Base-by-base conservation (phyloP, 2,888 invertebrate genomes). In the Diloba caeruleocephala region DNA sequence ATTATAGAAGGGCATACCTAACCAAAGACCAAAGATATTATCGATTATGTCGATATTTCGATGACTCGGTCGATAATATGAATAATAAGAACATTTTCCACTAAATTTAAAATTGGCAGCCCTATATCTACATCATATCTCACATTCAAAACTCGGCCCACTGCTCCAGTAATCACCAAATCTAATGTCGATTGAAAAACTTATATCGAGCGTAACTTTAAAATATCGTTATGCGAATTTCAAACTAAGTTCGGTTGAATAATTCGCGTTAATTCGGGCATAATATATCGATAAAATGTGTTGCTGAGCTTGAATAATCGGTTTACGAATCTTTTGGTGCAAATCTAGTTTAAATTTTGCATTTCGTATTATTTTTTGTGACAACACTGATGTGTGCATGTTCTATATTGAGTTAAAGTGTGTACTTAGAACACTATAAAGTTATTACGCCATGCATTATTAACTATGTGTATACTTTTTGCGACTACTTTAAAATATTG, bases 111-210 rank as follows among this genome's bases (percentile, higher is more conserved):
- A 32, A 37, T 29, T 19, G 19, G 14, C 49, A 71, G 5, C 63
- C 57, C 64, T 64, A 33, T n/a, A n/a, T n/a, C n/a, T 17, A 31
- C 23, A 21, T 42, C 13, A 37, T 46, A 59, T 28, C 15, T 46
- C 42, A 48, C 26, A 28, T 63, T 42, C 13, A 34, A 44, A 65
- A 50, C 36, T 57, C 51, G 13, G 45, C 28, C 50, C 53, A 53
- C 43, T 68, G 64, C 56, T 60, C 41, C 72, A 64, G 59, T 71
- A 74, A 75, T 76, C 78, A 50, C 69, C 62, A 58, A 64, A 76
- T 72, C 74, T 62, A 64, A 59, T 58, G 58, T 53, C 54, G 65
- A 78, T 77, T 76, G 76, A 77, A 76, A 78, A 77, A 76, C 66
- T 78, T 78, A 50, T 44, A 64, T 62, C 51, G 60, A 67, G 62